Conservation (phyloP, 2,797 vertebrate species). For the Sebastes minor region DNA sequence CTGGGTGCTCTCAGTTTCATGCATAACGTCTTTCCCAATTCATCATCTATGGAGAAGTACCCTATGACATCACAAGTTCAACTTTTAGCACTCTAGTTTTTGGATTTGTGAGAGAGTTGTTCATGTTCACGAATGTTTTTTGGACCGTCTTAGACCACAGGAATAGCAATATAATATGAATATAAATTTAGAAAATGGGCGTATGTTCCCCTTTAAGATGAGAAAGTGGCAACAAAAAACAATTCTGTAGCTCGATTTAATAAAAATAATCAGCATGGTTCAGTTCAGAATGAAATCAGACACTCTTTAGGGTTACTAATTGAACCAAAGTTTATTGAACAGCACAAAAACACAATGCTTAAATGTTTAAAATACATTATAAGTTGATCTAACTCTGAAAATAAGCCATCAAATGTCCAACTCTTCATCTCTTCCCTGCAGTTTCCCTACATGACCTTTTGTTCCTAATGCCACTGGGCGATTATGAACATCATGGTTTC, state of each 20-base stretch:
- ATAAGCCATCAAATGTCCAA: neutral
- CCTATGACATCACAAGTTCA: too few species aligned
- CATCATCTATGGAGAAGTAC: too few species aligned
- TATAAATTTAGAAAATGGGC: too few species aligned
- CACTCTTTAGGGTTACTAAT: neutral
- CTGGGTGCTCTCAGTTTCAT: too few species aligned
- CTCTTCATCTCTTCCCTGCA: neutral
- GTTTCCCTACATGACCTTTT: neutral
- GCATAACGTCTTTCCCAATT: too few species aligned
- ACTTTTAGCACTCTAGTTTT: too few species aligned
- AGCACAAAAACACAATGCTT: neutral
- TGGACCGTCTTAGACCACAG: too few species aligned
- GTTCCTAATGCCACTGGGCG: neutral
- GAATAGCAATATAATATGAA: too few species aligned
- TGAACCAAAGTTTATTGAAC: slow-evolving; percentile 9
- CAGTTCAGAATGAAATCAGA: slow-evolving; percentile 7
- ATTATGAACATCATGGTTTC: slow-evolving; percentile 1
- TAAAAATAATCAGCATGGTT: slow-evolving; percentile 36
- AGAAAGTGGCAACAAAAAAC: slow-evolving; percentile 2
- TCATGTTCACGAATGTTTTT: too few species aligned
- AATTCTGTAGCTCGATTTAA: slow-evolving; percentile 14
- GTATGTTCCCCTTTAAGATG: neutral
- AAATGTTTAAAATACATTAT: neutral
- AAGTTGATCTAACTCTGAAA: neutral
- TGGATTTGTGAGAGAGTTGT: too few species aligned